Evolutionary conservation across 1,140 invertebrate species (phyloP).

Genomic region (Matsumurasca onukii): DNA sequence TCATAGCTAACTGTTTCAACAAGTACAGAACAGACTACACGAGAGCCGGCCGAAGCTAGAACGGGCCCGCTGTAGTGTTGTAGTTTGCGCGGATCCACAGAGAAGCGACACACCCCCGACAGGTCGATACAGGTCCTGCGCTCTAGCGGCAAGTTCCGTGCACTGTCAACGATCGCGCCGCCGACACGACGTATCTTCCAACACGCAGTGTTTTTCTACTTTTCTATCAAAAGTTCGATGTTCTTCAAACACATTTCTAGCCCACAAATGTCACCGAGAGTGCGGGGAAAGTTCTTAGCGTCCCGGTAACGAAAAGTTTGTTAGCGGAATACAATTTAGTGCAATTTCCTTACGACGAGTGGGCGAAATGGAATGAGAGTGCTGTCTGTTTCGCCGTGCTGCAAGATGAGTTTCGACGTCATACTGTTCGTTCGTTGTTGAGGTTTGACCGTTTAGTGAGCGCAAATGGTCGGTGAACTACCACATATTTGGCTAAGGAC

Average conservation of each 20-base stretch:
- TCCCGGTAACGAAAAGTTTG: background rate
- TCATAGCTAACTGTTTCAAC: no score
- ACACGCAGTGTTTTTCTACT: slow-evolving; percentile 3
- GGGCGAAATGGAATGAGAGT: no score
- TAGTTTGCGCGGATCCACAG: no score
- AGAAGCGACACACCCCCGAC: background rate
- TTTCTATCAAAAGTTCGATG: background rate
- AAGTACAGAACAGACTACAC: no score
- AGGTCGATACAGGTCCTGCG: slow-evolving; percentile 5
- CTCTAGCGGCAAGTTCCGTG: slow-evolving; percentile 3
- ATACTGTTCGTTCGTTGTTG: background rate
- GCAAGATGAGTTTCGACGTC: slow-evolving; percentile 2
- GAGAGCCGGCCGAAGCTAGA: no score
- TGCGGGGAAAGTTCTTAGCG: background rate
- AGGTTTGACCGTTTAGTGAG: background rate
- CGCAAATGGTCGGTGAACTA: slow-evolving; percentile 31
- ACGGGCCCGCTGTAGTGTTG: no score
- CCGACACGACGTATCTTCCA: background rate
- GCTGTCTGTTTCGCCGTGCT: no score
- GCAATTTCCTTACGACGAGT: no score
- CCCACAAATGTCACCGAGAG: background rate
- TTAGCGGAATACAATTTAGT: no score
- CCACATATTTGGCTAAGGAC: slow-evolving; percentile 16
- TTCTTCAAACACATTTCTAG: background rate
- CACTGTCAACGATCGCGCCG: background rate